phyloP scores from a whole-genome alignment of 2,797 vertebrate genomes.

The Clarias laeviceps region DNA sequence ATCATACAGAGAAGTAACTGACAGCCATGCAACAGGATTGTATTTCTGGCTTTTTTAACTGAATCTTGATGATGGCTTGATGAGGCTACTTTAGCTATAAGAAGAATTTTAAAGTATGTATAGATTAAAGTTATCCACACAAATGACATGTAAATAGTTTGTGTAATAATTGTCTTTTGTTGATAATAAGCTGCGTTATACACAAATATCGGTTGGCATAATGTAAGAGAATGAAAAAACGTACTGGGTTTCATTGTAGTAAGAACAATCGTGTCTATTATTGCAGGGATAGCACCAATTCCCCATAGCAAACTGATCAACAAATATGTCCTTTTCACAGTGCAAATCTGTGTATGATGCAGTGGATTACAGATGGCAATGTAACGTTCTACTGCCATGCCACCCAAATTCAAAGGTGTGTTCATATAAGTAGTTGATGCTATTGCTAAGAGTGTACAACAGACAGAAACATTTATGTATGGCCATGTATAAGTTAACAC shows the following conservation, averaged over 20 bases:
- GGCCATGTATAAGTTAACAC: slow-evolving; percentile 62
- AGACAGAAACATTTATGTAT: slow-evolving; percentile 63
- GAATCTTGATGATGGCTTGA: slow-evolving; percentile 48
- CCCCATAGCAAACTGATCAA: slow-evolving; percentile 67
- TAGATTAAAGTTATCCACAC: slow-evolving; percentile 69
- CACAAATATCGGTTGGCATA: slow-evolving; percentile 52
- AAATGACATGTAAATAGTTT: slow-evolving; percentile 53
- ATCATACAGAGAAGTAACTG: slow-evolving; percentile 68
- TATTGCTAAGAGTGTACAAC: slow-evolving; percentile 60
- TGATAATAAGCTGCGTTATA: slow-evolving; percentile 56
- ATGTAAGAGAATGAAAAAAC: slow-evolving; percentile 59
- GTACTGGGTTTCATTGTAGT: slow-evolving; percentile 49
- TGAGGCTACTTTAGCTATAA: slow-evolving; percentile 44
- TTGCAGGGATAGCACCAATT: slow-evolving; percentile 56
- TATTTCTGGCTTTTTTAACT: slow-evolving; percentile 64
- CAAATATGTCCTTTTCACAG: slow-evolving; percentile 58
- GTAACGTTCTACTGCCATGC: slow-evolving; percentile 75
- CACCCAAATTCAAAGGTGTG: slow-evolving; percentile 75
- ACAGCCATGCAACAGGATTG: slow-evolving; percentile 67
- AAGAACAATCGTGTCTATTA: slow-evolving; percentile 61
- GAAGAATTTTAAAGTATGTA: slow-evolving; percentile 66
- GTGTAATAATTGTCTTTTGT: slow-evolving; percentile 56
- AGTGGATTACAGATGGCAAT: slow-evolving; percentile 71
- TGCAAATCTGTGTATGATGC: slow-evolving; percentile 63
- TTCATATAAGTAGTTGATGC: slow-evolving; percentile 63